Percentiles rank a stretch among this genome's conserved stretches.
Evolutionary conservation across 2,113 vertebrate genomes (phyloP).

Genomic region (Scytalopus superciliaris): DNA sequence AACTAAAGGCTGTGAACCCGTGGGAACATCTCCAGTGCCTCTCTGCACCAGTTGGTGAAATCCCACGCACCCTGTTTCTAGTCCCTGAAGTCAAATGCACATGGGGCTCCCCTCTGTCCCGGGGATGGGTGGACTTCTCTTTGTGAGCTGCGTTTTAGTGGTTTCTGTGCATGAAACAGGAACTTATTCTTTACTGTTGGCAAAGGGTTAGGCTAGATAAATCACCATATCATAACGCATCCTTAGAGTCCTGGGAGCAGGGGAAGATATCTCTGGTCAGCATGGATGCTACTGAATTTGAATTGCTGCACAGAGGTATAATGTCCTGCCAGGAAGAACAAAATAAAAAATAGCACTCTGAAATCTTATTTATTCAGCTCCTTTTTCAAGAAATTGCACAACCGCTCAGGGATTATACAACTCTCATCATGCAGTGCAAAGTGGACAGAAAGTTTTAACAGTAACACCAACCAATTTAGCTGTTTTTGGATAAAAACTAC

Average conservation of each 20-base stretch:
- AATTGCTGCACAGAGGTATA: background rate
- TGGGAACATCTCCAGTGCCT: background rate
- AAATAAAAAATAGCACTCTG: slow-evolving; percentile 12
- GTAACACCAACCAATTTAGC: background rate
- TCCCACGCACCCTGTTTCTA: background rate
- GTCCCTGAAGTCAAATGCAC: background rate
- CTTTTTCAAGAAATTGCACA: background rate
- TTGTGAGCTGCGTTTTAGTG: background rate
- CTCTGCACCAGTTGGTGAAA: background rate
- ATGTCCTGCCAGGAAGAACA: slow-evolving; percentile 29
- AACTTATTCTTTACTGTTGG: background rate
- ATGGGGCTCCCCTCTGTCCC: background rate
- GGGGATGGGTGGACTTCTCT: background rate
- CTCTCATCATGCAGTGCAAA: background rate
- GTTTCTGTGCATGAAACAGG: background rate
- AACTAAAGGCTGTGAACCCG: background rate
- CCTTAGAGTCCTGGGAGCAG: background rate
- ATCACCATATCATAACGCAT: background rate
- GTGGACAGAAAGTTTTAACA: background rate
- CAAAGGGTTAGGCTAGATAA: background rate
- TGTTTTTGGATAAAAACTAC: background rate
- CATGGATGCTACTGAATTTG: slow-evolving; percentile 4
- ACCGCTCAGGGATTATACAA: background rate
- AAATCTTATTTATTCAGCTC: background rate
- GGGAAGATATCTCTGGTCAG: background rate